phyloP scores from a whole-genome alignment of 2,113 vertebrate species.

The Callospermophilus lateralis region DNA sequence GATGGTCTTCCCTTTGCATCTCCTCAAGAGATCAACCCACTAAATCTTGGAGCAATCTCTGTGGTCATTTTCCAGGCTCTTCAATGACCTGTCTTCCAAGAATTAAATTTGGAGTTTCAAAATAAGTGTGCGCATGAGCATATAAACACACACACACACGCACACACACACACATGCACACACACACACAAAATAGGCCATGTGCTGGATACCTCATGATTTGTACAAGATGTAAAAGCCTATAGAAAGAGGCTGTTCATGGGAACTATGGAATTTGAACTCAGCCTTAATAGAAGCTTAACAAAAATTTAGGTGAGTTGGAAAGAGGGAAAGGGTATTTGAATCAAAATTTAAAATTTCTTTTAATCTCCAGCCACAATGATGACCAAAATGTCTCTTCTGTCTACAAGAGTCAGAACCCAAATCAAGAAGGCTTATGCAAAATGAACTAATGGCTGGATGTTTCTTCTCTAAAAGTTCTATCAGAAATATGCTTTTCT shows the following conservation, averaged over 20 bases:
- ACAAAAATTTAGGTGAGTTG: not conserved
- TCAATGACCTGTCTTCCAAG: not conserved
- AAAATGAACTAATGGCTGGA: fast-evolving
- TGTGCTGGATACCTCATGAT: not conserved
- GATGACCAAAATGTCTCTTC: not conserved
- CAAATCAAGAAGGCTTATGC: not conserved
- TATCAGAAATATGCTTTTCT: not conserved
- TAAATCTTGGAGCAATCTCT: not conserved
- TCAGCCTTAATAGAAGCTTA: not conserved
- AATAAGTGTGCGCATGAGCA: no score
- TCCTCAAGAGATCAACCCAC: not conserved
- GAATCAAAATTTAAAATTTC: not conserved
- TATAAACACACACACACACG: not conserved
- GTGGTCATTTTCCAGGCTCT: not conserved
- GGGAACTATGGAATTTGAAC: not conserved
- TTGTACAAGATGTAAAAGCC: not conserved
- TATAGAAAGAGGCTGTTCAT: not conserved
- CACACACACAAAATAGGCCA: not conserved
- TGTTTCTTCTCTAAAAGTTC: not conserved
- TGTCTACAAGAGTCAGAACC: not conserved
- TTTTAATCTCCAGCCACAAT: not conserved
- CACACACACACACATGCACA: not conserved
- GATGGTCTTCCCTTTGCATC: not conserved
- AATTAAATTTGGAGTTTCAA: not conserved
- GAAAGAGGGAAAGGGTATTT: not conserved